Percentiles rank a stretch among this genome's conserved stretches.
phyloP scores from a whole-genome alignment of 2,797 vertebrate genomes.

The Harpagifer antarcticus region DNA sequence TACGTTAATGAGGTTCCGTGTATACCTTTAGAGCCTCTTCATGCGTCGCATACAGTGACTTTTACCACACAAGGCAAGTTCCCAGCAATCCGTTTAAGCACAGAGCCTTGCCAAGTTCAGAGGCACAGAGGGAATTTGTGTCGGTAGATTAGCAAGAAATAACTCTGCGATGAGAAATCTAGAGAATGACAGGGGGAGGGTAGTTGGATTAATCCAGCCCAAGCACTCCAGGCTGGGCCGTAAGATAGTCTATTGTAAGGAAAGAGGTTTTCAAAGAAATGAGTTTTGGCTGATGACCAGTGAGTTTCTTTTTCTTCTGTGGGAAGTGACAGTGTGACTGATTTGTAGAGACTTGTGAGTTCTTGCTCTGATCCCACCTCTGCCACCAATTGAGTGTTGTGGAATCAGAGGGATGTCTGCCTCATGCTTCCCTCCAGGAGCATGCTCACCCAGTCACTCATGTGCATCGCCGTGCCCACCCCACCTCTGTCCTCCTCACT shows the following conservation, averaged over 20 bases:
- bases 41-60: conserved; percentile 57
- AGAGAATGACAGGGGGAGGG: conserved; percentile 62
- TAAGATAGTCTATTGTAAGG: conserved; percentile 73
- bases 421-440: conserved; percentile 72
- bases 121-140: conserved; percentile 78
- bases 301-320: conserved; percentile 47
- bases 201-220: conserved; percentile 77
- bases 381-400: conserved; percentile 64
- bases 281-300: conserved; percentile 77
- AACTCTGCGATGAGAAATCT: conserved; percentile 77
- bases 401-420: conserved; percentile 74
- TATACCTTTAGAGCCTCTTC: conserved; percentile 51
- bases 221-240: conserved; percentile 63
- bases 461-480: conserved; percentile 71
- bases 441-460: conserved; percentile 81
- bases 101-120: conserved; percentile 77
- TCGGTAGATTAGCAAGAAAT: conserved; percentile 84
- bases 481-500: conserved; percentile 74
- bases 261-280: conserved; percentile 76
- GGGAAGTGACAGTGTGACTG: conserved; percentile 77
- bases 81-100: conserved; percentile 76
- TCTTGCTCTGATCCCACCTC: conserved; percentile 72
- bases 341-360: conserved; percentile 73
- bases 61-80: conserved; percentile 64
- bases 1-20: conserved; percentile 52